A percentile compares a stretch with the other conserved stretches of the same genome.
Evolutionary conservation across 1,140 invertebrate species (phyloP).

Genomic region (Monomorium pharaonis): DNA sequence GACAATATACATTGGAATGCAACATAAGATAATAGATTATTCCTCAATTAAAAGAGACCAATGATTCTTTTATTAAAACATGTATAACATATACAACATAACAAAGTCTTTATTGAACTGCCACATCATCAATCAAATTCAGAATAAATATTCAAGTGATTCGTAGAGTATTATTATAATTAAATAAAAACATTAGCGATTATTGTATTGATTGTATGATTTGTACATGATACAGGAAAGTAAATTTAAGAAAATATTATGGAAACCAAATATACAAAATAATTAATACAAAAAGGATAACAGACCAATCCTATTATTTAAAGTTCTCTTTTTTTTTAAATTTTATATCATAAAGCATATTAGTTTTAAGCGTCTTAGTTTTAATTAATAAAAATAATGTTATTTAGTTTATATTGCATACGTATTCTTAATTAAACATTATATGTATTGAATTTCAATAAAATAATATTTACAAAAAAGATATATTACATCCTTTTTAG

Average conservation of each 20-base stretch:
- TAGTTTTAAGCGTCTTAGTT: no score
- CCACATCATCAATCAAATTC: not conserved
- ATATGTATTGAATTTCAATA: constrained; percentile 1
- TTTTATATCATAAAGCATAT: not conserved
- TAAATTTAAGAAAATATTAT: not conserved
- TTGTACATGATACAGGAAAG: not conserved
- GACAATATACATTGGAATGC: no score
- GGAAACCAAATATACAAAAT: not conserved
- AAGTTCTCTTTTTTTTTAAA: not conserved
- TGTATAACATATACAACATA: not conserved
- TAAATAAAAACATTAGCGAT: not conserved
- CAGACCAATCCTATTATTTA: not conserved
- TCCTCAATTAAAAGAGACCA: not conserved
- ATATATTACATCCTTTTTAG: not conserved
- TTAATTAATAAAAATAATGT: not conserved
- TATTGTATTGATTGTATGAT: not conserved
- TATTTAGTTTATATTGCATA: not conserved
- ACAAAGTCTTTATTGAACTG: not conserved
- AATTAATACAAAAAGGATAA: not conserved
- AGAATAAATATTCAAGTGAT: not conserved
- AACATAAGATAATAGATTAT: not conserved
- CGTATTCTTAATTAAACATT: not conserved
- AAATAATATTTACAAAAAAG: constrained; percentile 27
- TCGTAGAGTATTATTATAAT: not conserved
- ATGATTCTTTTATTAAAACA: not conserved